Evolutionary conservation across 2,797 vertebrate genomes (phyloP).

Genomic region (Apodemus agrarius): DNA sequence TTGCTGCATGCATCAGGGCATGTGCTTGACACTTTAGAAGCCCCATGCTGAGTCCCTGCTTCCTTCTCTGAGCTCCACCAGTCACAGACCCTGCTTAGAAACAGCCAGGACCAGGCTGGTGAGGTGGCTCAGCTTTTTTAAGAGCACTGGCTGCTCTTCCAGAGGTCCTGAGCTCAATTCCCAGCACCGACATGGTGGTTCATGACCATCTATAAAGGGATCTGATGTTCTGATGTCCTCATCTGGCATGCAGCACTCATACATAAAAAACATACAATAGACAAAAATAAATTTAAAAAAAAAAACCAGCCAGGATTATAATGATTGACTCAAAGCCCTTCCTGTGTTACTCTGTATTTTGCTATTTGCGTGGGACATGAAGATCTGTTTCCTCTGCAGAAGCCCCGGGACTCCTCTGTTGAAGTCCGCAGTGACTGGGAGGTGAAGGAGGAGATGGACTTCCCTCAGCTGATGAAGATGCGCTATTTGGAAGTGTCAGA

Average conservation of each 20-base stretch:
- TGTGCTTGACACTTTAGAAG: background rate
- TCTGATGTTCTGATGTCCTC: background rate
- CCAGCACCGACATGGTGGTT: background rate
- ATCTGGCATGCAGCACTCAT: background rate
- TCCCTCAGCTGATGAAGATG: constrained; percentile 99
- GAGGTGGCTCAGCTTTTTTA: background rate
- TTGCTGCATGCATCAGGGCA: background rate
- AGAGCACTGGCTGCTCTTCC: background rate
- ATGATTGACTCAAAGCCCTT: background rate
- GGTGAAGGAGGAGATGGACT: constrained; percentile 99
- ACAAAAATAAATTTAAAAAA: background rate
- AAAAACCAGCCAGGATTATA: rapidly evolving
- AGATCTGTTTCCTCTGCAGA: constrained; percentile 85
- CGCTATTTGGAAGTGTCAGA: constrained; percentile 98
- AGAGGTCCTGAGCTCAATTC: background rate
- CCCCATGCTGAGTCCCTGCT: background rate
- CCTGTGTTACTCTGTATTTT: background rate
- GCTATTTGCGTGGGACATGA: background rate
- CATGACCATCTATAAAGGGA: background rate
- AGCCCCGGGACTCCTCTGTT: constrained; percentile 97
- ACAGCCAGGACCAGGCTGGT: background rate
- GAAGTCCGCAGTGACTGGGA: constrained; percentile 99
- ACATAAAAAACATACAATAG: background rate
- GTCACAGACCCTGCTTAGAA: background rate
- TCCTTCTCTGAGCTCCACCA: background rate